Evolutionary conservation across 1,140 invertebrate species (phyloP), one percentile per base, ranked within the genome.

Genomic region (Drosophila ogumai): DNA sequence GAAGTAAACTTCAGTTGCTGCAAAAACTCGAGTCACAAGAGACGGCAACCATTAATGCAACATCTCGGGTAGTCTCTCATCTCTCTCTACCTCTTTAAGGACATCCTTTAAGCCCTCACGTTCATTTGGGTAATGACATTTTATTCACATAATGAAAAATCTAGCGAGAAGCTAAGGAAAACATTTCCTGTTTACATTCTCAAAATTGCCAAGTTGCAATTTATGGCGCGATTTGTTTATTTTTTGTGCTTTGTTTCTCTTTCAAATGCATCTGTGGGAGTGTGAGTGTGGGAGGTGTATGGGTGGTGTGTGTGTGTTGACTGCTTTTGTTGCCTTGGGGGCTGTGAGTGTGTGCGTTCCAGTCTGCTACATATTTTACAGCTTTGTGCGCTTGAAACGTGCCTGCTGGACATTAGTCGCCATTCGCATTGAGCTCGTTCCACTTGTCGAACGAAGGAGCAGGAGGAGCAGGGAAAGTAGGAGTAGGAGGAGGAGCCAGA

Each of bases 131-230:
- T 69, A 69, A 69, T 69, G 66, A 69, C 66, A 69, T 69, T 68
- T 61, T 65, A 57, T 61, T 57, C 59, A 64, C 55, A 65, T 38
- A 47, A 57, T 55, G 46, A 56, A 75, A 82, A 67, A 65, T 50
- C 36, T 43, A 78, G 58, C 76, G 54, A 56, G 64, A 57, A 69
- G 56, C 52, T 41, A 63, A 77, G 65, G 61, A 86, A 86, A 88
- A 88, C 75, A 88, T 86, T 88, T 86, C 82, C 84, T 86, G 84
- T 86, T 86, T 86, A 88, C 84, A 76, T 86, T 88, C 64, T 65
- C 63, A 72, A 82, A 87, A 88, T 88, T 69, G 66, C 79, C 81
- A 68, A 82, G 79, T 87, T 87, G 79, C 79, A 87, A 86, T 88
- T 88, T 86, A 86, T 86, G 84, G 79, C 66, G 66, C 75, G 69